Percentiles rank a stretch among this genome's conserved stretches.
These are phyloP conservation scores for Piprites chloris DNA, from an alignment of 2,113 vertebrate genomes.

Conservation along the genomic window DNA sequence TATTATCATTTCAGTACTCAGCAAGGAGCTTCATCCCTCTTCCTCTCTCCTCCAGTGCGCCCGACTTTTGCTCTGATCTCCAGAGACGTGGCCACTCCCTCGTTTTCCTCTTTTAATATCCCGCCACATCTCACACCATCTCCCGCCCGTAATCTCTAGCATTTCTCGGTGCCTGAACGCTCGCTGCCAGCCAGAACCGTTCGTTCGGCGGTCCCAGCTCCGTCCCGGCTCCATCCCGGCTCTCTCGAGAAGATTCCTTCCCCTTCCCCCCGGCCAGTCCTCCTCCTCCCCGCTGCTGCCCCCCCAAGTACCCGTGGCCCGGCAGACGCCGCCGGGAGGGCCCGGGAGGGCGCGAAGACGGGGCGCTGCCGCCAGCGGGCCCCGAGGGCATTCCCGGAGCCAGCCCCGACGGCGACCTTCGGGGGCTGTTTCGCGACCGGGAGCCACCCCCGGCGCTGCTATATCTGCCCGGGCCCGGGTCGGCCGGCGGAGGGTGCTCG, in stretches of 20 bases:
- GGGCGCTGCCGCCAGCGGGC: not conserved
- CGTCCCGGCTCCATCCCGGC: not conserved
- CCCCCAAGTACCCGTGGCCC: not conserved
- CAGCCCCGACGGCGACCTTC: accelerated
- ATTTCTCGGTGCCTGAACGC: not conserved
- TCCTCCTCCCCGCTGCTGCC: not conserved
- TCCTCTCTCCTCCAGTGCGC: not conserved
- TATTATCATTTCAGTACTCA: not conserved
- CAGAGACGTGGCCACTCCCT: not conserved
- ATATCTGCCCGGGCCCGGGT: not conserved
- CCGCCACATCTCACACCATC: not conserved
- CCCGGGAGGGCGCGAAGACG: not conserved
- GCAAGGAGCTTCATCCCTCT: not conserved
- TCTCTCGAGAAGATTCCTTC: not conserved
- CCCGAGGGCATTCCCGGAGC: not conserved
- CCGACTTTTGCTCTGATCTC: not conserved
- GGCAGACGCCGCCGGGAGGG: not conserved
- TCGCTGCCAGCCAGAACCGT: not conserved
- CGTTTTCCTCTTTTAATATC: not conserved
- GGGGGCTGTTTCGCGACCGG: accelerated
- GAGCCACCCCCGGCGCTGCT: not conserved
- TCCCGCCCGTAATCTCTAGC: not conserved
- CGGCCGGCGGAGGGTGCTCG: not conserved
- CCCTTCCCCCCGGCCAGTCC: not conserved
- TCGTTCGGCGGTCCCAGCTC: not conserved